phyloP scores from a whole-genome alignment of 2,113 vertebrate species.

The Chaetops frenatus region DNA sequence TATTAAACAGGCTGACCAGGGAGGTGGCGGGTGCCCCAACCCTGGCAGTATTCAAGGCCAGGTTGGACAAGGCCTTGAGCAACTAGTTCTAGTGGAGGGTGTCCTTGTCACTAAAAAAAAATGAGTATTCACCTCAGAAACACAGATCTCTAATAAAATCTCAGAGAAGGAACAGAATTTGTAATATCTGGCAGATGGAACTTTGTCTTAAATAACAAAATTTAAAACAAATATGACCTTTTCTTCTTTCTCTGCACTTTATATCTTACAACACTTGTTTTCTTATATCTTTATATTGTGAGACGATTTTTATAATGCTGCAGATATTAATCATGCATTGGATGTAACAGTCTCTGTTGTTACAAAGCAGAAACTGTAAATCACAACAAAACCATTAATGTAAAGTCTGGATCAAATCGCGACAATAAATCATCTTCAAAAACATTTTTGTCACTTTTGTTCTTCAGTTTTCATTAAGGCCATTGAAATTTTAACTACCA shows the following conservation, averaged over 20 bases:
- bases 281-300: background rate
- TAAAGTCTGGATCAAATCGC: background rate
- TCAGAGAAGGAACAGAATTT: background rate
- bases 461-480: background rate
- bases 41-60: too few species aligned
- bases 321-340: background rate
- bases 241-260: background rate
- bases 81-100: rapidly evolving
- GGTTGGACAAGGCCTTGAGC: background rate
- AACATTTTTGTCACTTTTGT: background rate
- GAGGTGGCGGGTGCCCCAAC: background rate
- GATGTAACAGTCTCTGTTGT: background rate
- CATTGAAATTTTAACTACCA: background rate
- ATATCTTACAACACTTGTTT: background rate
- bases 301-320: background rate
- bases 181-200: background rate
- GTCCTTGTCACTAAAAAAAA: background rate
- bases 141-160: background rate
- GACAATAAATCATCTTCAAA: background rate
- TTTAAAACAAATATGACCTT: background rate
- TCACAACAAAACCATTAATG: background rate
- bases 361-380: background rate
- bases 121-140: background rate
- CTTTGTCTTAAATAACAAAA: background rate
- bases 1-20: background rate